Conservation (phyloP, 2,797 vertebrate genomes). For the Parotocinclus haroldoi region DNA sequence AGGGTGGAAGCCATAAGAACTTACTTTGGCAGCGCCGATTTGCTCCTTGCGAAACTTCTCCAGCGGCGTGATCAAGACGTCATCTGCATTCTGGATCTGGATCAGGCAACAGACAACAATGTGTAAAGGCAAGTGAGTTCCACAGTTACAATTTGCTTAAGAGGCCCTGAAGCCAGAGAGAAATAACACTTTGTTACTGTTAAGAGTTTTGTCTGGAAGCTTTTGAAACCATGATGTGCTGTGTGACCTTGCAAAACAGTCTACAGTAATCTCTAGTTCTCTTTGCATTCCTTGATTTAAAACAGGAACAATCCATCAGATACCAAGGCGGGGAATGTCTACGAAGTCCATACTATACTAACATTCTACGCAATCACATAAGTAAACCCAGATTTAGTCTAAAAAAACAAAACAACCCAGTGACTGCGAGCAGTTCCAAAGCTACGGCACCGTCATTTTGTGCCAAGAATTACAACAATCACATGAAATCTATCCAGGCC, state of each 20-base stretch:
- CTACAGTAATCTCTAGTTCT: neutral
- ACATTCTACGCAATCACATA: neutral
- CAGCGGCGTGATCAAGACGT: conserved; percentile 91
- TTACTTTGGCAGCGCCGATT: conserved; percentile 97
- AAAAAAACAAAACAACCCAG: conserved; percentile 2
- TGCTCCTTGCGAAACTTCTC: conserved; percentile 98
- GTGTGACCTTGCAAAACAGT: conserved; percentile 9
- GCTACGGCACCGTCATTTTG: conserved; percentile 7
- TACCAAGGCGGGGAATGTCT: neutral
- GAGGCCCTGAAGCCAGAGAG: neutral
- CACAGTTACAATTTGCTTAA: neutral
- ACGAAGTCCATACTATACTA: neutral
- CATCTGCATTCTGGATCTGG: conserved; percentile 96
- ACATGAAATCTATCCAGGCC: conserved; percentile 34
- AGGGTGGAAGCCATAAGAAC: conserved; percentile 50
- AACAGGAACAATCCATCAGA: conserved; percentile 1
- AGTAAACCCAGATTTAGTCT: neutral
- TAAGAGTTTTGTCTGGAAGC: neutral
- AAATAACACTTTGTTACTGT: neutral
- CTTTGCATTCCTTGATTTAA: neutral
- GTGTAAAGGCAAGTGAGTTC: conserved; percentile 12
- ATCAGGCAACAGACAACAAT: conserved; percentile 23
- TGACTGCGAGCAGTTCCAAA: conserved; percentile 4
- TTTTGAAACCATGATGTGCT: conserved; percentile 8
- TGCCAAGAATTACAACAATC: conserved; percentile 21